A percentile compares a stretch with the other conserved stretches of the same genome.
Evolutionary conservation across 2,888 invertebrate genomes (phyloP).

Genomic region (Melanostoma mellinum): DNA sequence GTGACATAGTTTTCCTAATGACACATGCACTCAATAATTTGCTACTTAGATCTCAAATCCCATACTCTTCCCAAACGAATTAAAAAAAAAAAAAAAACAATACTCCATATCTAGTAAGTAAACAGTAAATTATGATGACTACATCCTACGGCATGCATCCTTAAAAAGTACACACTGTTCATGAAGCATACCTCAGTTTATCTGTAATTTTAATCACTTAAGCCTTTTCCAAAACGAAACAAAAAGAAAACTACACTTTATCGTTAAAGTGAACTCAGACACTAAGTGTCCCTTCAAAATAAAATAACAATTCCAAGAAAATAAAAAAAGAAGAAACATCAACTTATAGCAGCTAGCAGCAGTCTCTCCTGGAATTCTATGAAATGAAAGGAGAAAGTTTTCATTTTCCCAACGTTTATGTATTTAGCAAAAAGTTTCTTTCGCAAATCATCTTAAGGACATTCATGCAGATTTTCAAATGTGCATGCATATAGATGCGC

Average conservation of each 20-base stretch:
- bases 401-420: constrained; percentile 17
- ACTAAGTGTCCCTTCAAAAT: constrained; percentile 23
- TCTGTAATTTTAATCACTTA: neutral
- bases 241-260: neutral
- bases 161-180: neutral
- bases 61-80: too few relatives aligned
- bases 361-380: constrained; percentile 21
- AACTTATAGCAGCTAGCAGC: constrained; percentile 5
- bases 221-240: neutral
- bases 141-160: too few relatives aligned
- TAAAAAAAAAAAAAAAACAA: too few relatives aligned
- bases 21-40: too few relatives aligned
- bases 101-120: too few relatives aligned
- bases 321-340: constrained; percentile 6
- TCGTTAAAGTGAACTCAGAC: constrained; percentile 6
- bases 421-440: constrained; percentile 37
- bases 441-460: constrained; percentile 65
- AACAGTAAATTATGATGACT: too few relatives aligned
- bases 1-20: too few relatives aligned
- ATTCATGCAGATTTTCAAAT: constrained; percentile 56
- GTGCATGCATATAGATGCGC: neutral
- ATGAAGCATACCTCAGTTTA: too few relatives aligned
- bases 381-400: constrained; percentile 52
- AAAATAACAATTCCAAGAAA: neutral
- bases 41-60: too few relatives aligned